These are phyloP conservation scores for Cavia aperea DNA, from an alignment of 2,113 vertebrate genomes.

Conservation along the genomic window DNA sequence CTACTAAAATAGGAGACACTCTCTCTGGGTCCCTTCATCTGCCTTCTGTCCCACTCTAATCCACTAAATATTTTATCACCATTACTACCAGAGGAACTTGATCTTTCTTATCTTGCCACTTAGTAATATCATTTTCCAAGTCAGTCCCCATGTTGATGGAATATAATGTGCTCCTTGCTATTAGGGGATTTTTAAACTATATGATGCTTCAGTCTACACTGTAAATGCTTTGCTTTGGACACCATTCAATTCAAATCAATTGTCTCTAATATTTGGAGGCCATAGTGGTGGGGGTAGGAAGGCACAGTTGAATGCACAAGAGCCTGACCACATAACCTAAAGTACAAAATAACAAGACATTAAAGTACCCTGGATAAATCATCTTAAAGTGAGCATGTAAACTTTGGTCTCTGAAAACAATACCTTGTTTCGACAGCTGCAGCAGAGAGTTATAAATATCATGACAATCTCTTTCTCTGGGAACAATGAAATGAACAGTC, in stretches of 20 bases:
- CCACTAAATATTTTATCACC: neutral
- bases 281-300: neutral
- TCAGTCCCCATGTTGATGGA: neutral
- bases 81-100: neutral
- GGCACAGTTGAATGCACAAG: neutral
- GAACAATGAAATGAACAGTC: constrained; percentile 92
- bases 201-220: neutral
- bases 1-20: neutral
- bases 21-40: neutral
- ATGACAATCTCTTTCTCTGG: constrained; percentile 94
- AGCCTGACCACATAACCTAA: neutral
- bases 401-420: constrained; percentile 8
- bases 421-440: constrained; percentile 90
- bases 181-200: neutral
- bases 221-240: neutral
- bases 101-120: neutral
- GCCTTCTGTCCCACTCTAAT: neutral
- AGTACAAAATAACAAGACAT: neutral
- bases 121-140: neutral
- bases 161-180: neutral
- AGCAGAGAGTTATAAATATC: constrained; percentile 96
- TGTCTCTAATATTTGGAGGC: constrained; percentile 12
- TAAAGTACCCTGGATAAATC: neutral
- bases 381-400: neutral
- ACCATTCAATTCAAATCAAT: neutral